Evolutionary conservation across 2,113 vertebrate genomes (phyloP).

Genomic region (Chloroceryle aenea): DNA sequence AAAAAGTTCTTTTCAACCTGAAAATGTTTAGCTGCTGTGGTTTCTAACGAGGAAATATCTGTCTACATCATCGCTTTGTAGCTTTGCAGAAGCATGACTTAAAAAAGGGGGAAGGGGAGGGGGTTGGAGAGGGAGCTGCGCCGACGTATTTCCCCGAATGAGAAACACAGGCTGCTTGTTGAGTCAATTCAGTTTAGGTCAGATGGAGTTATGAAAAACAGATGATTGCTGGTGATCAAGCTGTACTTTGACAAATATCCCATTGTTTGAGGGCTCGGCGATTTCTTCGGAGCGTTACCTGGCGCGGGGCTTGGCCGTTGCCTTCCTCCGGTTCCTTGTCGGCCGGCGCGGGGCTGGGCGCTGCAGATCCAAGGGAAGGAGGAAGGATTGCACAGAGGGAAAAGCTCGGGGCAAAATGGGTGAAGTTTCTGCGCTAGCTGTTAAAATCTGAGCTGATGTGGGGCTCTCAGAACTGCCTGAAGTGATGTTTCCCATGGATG

Average conservation of each 20-base stretch:
- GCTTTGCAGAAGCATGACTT: not conserved
- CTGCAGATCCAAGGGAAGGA: not conserved
- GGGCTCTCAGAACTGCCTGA: not conserved
- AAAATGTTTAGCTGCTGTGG: constrained; percentile 9
- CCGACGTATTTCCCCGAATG: constrained; percentile 67
- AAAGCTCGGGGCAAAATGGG: not conserved
- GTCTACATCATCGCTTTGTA: constrained; percentile 23
- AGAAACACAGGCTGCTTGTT: constrained; percentile 77
- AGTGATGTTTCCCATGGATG: accelerated
- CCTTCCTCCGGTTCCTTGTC: constrained; percentile 1
- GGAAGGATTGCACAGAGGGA: not conserved
- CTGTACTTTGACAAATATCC: constrained; percentile 78
- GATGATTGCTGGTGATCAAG: constrained; percentile 76
- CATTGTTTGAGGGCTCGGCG: constrained; percentile 69
- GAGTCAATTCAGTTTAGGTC: constrained; percentile 72
- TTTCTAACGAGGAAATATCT: constrained; percentile 28
- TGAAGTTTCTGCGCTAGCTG: not conserved
- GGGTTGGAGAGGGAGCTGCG: not conserved
- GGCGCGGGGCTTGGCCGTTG: not conserved
- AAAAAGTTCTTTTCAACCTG: not conserved
- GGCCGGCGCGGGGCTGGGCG: not conserved
- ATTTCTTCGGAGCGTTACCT: constrained; percentile 64
- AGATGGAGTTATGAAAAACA: constrained; percentile 77
- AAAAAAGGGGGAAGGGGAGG: not conserved
- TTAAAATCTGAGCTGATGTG: not conserved